Percentiles rank a stretch among this genome's conserved stretches.
These are phyloP conservation scores for Calycopis cecrops DNA, from an alignment of 1,140 invertebrate genomes.

Conservation along the genomic window DNA sequence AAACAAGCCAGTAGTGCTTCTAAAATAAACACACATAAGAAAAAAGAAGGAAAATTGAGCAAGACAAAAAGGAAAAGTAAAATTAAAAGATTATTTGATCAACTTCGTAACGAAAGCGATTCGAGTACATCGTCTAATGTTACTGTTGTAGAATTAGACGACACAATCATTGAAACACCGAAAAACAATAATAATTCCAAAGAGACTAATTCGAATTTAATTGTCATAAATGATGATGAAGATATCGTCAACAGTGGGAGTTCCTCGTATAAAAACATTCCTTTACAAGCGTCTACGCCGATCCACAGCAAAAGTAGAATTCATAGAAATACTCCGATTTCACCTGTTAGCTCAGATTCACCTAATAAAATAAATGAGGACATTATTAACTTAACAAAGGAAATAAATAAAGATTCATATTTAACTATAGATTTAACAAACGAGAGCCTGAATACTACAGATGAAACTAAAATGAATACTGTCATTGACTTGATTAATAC, in stretches of 20 bases:
- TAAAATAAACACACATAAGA: neutral
- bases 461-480: constrained; percentile 24
- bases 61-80: constrained; percentile 23
- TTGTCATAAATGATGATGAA: constrained; percentile 31
- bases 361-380: constrained; percentile 32
- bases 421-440: constrained; percentile 56
- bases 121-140: neutral
- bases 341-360: constrained; percentile 9
- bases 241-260: constrained; percentile 25
- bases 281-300: constrained; percentile 42
- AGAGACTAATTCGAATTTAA: constrained; percentile 10
- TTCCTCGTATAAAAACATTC: constrained; percentile 22
- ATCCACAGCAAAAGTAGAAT: constrained; percentile 19
- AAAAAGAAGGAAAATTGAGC: constrained; percentile 21
- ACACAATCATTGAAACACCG: neutral
- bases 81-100: constrained; percentile 32
- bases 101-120: constrained; percentile 23
- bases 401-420: constrained; percentile 49
- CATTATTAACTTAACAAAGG: constrained; percentile 39
- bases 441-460: constrained; percentile 31
- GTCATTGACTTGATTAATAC: constrained; percentile 50
- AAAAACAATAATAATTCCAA: constrained; percentile 8
- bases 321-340: constrained; percentile 15
- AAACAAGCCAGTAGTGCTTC: too few species aligned
- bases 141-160: constrained; percentile 12